Base-by-base conservation (phyloP, 2,113 vertebrate genomes). In the Solenodon paradoxus region DNA sequence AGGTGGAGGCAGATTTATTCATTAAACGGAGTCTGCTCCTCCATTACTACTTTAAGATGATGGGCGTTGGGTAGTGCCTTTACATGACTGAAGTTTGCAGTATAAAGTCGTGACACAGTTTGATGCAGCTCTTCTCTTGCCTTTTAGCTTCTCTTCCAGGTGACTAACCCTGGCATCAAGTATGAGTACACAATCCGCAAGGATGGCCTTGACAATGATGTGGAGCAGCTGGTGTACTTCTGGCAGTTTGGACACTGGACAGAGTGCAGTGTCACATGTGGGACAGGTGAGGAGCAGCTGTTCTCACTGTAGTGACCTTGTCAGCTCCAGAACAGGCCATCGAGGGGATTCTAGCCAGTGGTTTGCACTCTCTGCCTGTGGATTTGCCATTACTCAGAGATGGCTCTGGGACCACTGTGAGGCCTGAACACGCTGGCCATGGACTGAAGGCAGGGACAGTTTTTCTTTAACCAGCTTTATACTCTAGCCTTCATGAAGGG, bases 171-270 rank as follows among this genome's bases (percentile, higher is more conserved):
- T 4, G 99, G 99, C 40, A 97, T 99, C 40, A 98, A 98, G 69
- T 99, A 99, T n/a, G 99, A 99, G 97, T 99, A 99, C 95, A 99
- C 98, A 40, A 96, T 99, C 81, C 99, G 98, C 95, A 99, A 99
- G 98, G 98, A 98, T 45, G 98, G 96, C 61, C 85, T 98, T 53
- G 99, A 98, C 95, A 99, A 99, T 74, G 99, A 99, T 19, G 96
- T 99, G 79, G 98, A 97, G 51, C 98, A 99, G 53, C 98, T 98
- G 3, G 97, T 99, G 45, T 99, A 99, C 97, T 98, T 95, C 66
- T 99, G 99, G 99, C 99, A 98, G 77, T 99, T 99, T 0, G 99
- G 99, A 90, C 99, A 95, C 6, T 99, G 99, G 99, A 99, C 99
- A 4, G 97, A 99, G 94, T 99, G 99, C 98, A 99, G 99, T 96